A percentile compares a stretch with the other conserved stretches of the same genome.
Evolutionary conservation across 1,140 invertebrate species (phyloP).

Genomic region (Lordiphosa collinella): DNA sequence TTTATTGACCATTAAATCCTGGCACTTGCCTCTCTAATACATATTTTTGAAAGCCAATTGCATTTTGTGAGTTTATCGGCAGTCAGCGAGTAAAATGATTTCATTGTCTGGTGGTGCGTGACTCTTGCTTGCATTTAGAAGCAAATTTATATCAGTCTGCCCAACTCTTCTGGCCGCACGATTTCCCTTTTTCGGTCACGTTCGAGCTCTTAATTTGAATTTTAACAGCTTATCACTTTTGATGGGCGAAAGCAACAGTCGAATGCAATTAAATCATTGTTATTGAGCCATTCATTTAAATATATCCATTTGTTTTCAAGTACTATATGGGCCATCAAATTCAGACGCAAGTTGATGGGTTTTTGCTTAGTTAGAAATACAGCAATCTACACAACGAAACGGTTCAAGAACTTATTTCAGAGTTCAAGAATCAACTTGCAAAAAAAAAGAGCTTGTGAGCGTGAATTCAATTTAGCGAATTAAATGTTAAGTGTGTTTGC

Average conservation of each 20-base stretch:
- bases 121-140: slow-evolving; percentile 47
- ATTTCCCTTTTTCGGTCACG: slow-evolving; percentile 44
- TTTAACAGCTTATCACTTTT: slow-evolving; percentile 45
- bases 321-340: slow-evolving; percentile 31
- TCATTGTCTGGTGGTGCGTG: slow-evolving; percentile 38
- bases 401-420: too few species aligned
- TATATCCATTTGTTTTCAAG: slow-evolving; percentile 34
- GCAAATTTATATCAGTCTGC: slow-evolving; percentile 10
- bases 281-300: slow-evolving; percentile 45
- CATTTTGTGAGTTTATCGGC: slow-evolving; percentile 51
- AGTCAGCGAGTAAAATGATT: slow-evolving; percentile 32
- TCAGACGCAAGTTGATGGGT: not conserved
- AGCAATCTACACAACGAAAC: too few species aligned
- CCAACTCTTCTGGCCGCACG: not conserved
- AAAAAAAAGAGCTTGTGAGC: too few species aligned
- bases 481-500: too few species aligned
- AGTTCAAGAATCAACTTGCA: too few species aligned
- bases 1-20: slow-evolving; percentile 68
- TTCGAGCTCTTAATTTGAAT: slow-evolving; percentile 43
- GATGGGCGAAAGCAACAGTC: slow-evolving; percentile 19
- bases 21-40: slow-evolving; percentile 61
- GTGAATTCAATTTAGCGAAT: too few species aligned
- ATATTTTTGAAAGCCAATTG: slow-evolving; percentile 48
- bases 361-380: not conserved
- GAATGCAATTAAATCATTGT: slow-evolving; percentile 51